phyloP scores from a whole-genome alignment of 2,888 invertebrate species.

The Caenorhabditis doughertyi region DNA sequence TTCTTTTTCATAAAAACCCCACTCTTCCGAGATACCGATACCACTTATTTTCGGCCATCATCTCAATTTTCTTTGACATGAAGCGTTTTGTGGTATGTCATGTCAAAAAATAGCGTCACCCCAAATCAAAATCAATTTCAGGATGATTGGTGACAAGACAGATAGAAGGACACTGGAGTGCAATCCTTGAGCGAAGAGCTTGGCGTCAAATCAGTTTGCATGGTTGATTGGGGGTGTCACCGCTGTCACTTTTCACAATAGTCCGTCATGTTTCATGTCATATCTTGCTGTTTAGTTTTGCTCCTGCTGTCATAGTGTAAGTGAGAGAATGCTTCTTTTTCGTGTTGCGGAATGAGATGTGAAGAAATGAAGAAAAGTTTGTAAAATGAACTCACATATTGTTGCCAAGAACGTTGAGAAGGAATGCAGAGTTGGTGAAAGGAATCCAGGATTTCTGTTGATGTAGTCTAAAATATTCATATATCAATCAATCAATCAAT shows the following conservation, averaged over 20 bases:
- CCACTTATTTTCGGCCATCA: conserved; percentile 49
- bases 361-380: conserved; percentile 21
- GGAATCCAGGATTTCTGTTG: conserved; percentile 5
- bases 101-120: conserved; percentile 60
- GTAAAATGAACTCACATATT: conserved; percentile 60
- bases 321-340: conserved; percentile 23
- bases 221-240: conserved; percentile 60
- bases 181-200: neutral
- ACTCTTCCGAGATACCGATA: neutral
- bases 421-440: neutral
- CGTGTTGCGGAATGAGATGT: conserved; percentile 1
- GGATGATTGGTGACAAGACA: conserved; percentile 38
- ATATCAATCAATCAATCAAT: no score
- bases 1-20: conserved; percentile 6
- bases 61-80: conserved; percentile 40
- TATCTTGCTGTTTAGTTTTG: conserved; percentile 50
- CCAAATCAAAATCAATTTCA: conserved; percentile 54
- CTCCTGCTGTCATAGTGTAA: conserved; percentile 31
- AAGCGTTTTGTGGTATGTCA: conserved; percentile 45
- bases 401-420: conserved; percentile 21
- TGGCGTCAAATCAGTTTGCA: conserved; percentile 35
- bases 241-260: conserved; percentile 67
- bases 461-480: neutral
- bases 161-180: neutral
- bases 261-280: conserved; percentile 66